A percentile compares a stretch with the other conserved stretches of the same genome.
These are phyloP conservation scores for Lasioglossum oenotherae DNA, from an alignment of 2,888 invertebrate genomes.

Conservation along the genomic window DNA sequence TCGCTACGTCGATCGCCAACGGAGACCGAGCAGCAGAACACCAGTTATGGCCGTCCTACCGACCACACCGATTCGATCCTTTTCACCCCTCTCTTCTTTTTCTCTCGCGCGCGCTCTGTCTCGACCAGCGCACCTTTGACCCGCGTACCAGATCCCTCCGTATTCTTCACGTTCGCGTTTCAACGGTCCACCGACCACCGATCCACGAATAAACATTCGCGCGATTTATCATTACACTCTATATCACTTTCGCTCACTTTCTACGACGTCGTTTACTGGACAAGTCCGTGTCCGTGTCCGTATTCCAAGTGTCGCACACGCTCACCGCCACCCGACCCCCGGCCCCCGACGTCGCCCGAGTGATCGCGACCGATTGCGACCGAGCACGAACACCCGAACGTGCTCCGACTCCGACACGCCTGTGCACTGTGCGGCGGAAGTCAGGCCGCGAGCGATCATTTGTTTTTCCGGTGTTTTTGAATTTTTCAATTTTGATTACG, in stretches of 20 bases:
- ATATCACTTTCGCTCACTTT: constrained; percentile 56
- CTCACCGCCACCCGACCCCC: constrained; percentile 25
- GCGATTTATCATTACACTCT: constrained; percentile 45
- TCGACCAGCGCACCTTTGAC: constrained; percentile 9
- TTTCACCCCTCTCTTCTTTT: constrained; percentile 13
- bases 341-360: constrained; percentile 23
- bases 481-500: not conserved
- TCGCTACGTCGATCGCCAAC: constrained; percentile 51
- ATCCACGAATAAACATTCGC: constrained; percentile 15
- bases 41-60: constrained; percentile 59
- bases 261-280: constrained; percentile 36
- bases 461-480: not conserved
- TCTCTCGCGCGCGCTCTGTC: not conserved
- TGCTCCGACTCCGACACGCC: constrained; percentile 35
- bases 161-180: constrained; percentile 2
- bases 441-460: not conserved
- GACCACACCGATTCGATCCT: constrained; percentile 26
- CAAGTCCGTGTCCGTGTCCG: constrained; percentile 12
- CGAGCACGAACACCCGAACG: constrained; percentile 37
- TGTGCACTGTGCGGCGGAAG: not conserved
- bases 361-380: constrained; percentile 44
- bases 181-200: not conserved
- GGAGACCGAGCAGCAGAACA: constrained; percentile 55
- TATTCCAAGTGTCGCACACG: constrained; percentile 38
- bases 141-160: constrained; percentile 8